phyloP scores from a whole-genome alignment of 64 coral and sea anemone species.

The Montipora sp. region DNA sequence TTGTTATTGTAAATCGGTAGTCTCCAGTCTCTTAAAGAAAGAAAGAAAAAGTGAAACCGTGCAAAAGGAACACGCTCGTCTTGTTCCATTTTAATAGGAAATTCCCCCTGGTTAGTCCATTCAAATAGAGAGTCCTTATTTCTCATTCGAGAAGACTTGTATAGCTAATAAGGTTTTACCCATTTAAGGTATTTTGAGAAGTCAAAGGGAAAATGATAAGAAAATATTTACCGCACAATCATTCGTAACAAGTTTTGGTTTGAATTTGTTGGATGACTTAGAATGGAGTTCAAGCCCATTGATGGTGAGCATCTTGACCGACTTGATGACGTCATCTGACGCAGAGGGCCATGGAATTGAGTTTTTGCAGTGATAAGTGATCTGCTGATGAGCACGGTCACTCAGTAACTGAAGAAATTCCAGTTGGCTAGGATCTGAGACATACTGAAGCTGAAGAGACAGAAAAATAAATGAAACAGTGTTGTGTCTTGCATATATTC shows the following conservation, averaged over 20 bases:
- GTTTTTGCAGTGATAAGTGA: constrained; percentile 98
- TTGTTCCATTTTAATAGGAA: too few species aligned
- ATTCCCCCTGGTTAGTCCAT: too few species aligned
- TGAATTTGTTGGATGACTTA: constrained; percentile 93
- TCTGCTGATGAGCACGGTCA: constrained; percentile 88
- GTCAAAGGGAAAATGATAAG: neutral
- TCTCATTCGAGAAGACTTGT: too few species aligned
- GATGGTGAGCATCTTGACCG: constrained; percentile 84
- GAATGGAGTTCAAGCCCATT: constrained; percentile 91
- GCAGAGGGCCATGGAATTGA: constrained; percentile 84
- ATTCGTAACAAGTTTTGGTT: constrained; percentile 78
- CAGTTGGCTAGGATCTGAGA: constrained; percentile 79
- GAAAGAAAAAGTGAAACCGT: too few species aligned
- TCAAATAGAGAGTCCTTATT: too few species aligned
- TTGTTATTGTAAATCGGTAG: too few species aligned
- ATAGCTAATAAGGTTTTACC: too few species aligned
- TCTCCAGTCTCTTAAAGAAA: too few species aligned
- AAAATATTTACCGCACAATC: constrained; percentile 77
- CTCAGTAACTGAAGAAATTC: constrained; percentile 88
- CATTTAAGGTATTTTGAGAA: neutral
- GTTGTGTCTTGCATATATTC: neutral
- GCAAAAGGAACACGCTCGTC: too few species aligned
- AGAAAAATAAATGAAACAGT: neutral
- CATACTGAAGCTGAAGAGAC: constrained; percentile 75
- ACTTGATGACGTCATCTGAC: constrained; percentile 61